Evolutionary conservation across 2,888 invertebrate species (phyloP), one percentile per base, ranked within the genome.

Genomic region (Thecocarcelia acutangulata): DNA sequence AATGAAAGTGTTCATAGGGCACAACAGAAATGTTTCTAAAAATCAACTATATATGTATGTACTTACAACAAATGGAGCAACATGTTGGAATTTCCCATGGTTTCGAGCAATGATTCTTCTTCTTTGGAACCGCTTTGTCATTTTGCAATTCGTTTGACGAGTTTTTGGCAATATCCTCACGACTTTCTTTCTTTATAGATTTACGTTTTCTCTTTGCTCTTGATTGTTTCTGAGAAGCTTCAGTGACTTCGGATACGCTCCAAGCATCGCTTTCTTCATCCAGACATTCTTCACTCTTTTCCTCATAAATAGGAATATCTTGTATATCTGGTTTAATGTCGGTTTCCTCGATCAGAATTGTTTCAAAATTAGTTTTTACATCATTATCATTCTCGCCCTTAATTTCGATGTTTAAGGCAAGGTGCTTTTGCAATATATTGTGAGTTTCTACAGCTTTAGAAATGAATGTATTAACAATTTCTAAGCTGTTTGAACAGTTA

Each of bases 51-150:
- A n/a, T n/a, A n/a, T 46, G 2, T 12, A 9, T 21, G 0, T 52
- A 52, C 52, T 52, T 52, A 52, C 52, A 52, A 24, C 52, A 52
- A 13, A 52, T 28, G n/a, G 52, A 52, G n/a, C 52, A 52, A 28
- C 52, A 52, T 28, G 24, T 28, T 52, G 13, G 13, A 28, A 28
- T 28, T 28, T 28, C 28, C 28, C 28, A 28, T 28, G 28, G 28
- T 28, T 28, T 28, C 28, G 28, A 28, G 6, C 28, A 28, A 6
- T 28, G 28, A 28, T 28, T 4, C 3, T 28, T 28, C 6, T 28
- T 28, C 28, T 28, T 28, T 28, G 3, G 3, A 28, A 28, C 6
- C 28, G 3, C 28, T 4, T 6, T 28, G 28, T n/a, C n/a, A n/a
- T 6, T 28, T 28, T 28, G 28, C 28, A 28, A 28, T 28, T 28